Percentiles rank a stretch among this genome's conserved stretches.
Evolutionary conservation across 2,888 invertebrate genomes (phyloP).

Genomic region (Amphipyra tragopoginis): DNA sequence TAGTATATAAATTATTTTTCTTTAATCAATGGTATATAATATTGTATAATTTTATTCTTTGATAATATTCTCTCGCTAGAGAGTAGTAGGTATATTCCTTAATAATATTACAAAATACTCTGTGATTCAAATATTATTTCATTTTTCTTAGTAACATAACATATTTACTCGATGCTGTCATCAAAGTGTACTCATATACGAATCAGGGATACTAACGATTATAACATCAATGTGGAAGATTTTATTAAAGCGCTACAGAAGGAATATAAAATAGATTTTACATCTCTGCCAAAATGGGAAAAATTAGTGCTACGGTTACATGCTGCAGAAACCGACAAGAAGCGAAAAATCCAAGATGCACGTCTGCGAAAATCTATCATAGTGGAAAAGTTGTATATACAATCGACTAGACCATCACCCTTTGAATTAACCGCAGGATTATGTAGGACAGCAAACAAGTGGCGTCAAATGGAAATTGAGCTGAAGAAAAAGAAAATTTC

Average conservation of each 20-base stretch:
- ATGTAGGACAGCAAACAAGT: slow-evolving; percentile 73
- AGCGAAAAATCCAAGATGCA: slow-evolving; percentile 70
- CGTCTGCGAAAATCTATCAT: slow-evolving; percentile 72
- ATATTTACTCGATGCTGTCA: slow-evolving; percentile 32
- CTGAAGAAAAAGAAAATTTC: slow-evolving; percentile 38
- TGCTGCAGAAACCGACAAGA: slow-evolving; percentile 64
- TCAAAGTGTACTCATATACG: slow-evolving; percentile 72
- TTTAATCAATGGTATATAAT: too few species aligned
- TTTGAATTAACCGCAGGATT: slow-evolving; percentile 75
- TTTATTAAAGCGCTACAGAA: slow-evolving; percentile 74
- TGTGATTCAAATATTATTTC: neutral
- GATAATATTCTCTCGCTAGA: too few species aligned
- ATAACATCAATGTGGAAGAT: slow-evolving; percentile 67
- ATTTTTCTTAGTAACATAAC: neutral
- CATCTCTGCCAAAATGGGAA: slow-evolving; percentile 75
- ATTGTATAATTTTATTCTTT: too few species aligned
- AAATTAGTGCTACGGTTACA: slow-evolving; percentile 71
- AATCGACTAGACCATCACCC: slow-evolving; percentile 74
- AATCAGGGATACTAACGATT: slow-evolving; percentile 67
- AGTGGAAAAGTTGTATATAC: slow-evolving; percentile 73
- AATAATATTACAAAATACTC: too few species aligned
- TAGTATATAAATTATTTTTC: too few species aligned
- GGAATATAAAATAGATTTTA: slow-evolving; percentile 73
- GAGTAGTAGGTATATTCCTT: too few species aligned
- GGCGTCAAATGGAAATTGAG: slow-evolving; percentile 63